Base-by-base conservation (phyloP, 92 coral and sea anemone genomes). In the Desmophyllum pertusum region DNA sequence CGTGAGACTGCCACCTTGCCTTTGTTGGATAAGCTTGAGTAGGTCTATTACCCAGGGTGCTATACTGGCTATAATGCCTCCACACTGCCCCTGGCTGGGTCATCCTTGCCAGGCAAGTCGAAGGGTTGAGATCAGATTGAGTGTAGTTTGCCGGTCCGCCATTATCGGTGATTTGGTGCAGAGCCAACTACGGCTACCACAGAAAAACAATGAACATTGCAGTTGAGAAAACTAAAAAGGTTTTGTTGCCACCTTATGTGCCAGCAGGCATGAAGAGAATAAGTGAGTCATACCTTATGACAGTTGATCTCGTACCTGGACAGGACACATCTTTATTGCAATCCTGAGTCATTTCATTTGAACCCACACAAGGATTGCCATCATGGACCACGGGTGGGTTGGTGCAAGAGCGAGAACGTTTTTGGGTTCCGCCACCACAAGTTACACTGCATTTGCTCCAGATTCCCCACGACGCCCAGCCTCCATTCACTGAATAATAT, bases 371-470 rank as follows among this genome's bases (percentile, higher is more conserved):
- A 31, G 77, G 23, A 13, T 43, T 29, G 15, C 77, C 77, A 1
- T 59, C 77, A n/a, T 73, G 77, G 40, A 59, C 77, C 55, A 3
- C 55, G 59, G 59, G 77, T 43, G 77, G 77, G 37, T 73, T 73
- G 77, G 77, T 73, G 57, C 77, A 73, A 4, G 59, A 41, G 61
- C 77, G 77, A 30, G 19, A 42, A n/a, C 77, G 77, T 4, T 21
- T 45, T 41, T 30, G 59, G 1, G 61, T 73, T 73, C 77, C 77
- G 11, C 57, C 77, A 2, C 59, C 77, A 25, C 77, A 73, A 11
- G 59, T 42, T 15, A 0, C 36, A 45, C 77, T 45, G 8, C 77
- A 73, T 5, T 73, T 13, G 5, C 21, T 10, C 55, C 77, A 73
- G 57, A 29, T 10, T 67, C 45, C 30, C 73, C 71, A 66, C 1